phyloP scores from a whole-genome alignment of 2,888 invertebrate species.

The Lacanobia wlatinum region DNA sequence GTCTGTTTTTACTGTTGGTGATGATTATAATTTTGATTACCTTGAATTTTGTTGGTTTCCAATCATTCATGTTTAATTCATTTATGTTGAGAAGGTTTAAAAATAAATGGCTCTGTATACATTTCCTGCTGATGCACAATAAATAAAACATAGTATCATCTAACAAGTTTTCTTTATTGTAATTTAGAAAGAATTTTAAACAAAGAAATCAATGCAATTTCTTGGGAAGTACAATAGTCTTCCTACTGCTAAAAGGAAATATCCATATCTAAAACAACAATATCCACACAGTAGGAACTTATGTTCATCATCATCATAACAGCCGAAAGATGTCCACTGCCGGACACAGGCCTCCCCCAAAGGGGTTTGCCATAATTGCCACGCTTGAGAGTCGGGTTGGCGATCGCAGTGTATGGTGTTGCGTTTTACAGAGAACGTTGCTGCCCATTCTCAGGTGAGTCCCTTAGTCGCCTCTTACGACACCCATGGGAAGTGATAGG shows the following conservation, averaged over 20 bases:
- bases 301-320: no score
- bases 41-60: slow-evolving; percentile 17
- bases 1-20: neutral
- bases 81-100: neutral
- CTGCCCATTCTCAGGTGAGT: no score
- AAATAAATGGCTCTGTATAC: neutral
- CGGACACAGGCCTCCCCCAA: no score
- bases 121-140: neutral
- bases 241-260: no score
- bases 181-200: neutral
- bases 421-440: no score
- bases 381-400: no score
- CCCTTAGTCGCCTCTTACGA: no score
- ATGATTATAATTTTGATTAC: neutral
- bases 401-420: no score
- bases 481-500: no score
- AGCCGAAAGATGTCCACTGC: no score
- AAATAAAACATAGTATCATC: neutral
- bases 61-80: neutral
- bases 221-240: neutral
- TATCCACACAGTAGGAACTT: neutral
- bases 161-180: neutral
- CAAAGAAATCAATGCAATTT: neutral
- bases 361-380: no score
- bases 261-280: slow-evolving; percentile 9